Conservation (phyloP, 1,140 invertebrate genomes). For the Drosophila ogumai region DNA sequence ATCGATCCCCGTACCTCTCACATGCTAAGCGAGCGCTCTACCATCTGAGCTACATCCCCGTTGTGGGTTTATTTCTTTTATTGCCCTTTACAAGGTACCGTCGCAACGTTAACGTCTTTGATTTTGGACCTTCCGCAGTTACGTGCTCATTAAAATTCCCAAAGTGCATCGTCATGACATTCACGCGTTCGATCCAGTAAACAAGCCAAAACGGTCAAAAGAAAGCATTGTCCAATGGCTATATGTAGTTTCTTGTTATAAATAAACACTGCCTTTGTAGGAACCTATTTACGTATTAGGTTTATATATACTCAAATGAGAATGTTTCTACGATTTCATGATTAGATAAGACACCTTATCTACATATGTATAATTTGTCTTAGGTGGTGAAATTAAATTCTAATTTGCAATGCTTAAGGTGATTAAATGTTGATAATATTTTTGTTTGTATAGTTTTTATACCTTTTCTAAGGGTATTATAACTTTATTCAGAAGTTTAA, state of each 20-base stretch:
- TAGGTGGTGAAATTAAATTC: background rate
- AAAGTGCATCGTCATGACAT: conserved; percentile 62
- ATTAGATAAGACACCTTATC: conserved; percentile 42
- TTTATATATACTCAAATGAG: conserved; percentile 2
- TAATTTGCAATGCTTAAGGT: background rate
- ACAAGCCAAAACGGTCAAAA: conserved; percentile 2
- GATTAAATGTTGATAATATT: background rate
- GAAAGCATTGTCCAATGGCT: conserved; percentile 9
- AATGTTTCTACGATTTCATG: background rate
- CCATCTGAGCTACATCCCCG: conserved; percentile 91
- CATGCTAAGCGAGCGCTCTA: conserved; percentile 94
- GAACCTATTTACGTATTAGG: conserved; percentile 27
- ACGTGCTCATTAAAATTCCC: conserved; percentile 26
- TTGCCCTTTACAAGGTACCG: conserved; percentile 26
- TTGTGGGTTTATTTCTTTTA: conserved; percentile 19
- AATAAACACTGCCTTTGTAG: conserved; percentile 36
- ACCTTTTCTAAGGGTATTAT: background rate
- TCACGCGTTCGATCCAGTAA: background rate
- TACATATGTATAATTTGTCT: conserved; percentile 11
- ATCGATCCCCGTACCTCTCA: conserved; percentile 93
- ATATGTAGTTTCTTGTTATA: conserved; percentile 33
- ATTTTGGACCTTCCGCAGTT: background rate
- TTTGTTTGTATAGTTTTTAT: background rate
- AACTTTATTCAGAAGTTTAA: background rate
- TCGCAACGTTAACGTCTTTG: conserved; percentile 22